These are phyloP conservation scores for Mustela nigripes DNA, from an alignment of 2,113 vertebrate species.

Conservation along the genomic window DNA sequence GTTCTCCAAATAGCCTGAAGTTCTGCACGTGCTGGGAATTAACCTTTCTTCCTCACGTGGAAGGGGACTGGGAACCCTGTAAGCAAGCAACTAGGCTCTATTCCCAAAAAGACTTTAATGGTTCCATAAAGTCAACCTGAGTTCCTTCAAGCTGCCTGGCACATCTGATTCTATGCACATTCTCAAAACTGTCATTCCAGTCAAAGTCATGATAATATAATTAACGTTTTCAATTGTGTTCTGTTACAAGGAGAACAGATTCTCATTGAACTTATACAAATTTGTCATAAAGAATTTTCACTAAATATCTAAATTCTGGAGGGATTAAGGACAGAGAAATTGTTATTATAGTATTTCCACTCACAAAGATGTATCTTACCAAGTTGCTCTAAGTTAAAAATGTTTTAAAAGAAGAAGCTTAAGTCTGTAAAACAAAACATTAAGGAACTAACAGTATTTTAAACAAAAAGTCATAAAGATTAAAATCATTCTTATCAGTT, in stretches of 20 bases:
- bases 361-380: not conserved
- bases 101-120: not conserved
- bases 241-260: not conserved
- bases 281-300: not conserved
- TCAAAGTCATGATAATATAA: not conserved
- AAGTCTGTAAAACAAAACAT: not conserved
- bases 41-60: not conserved
- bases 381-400: not conserved
- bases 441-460: not conserved
- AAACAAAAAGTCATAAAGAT: not conserved
- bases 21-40: not conserved
- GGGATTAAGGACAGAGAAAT: not conserved
- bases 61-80: not conserved
- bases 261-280: not conserved
- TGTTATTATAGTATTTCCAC: not conserved
- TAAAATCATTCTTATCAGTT: not conserved
- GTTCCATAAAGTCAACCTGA: not conserved
- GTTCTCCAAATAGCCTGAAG: not conserved
- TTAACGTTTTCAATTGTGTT: not conserved
- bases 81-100: not conserved
- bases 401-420: not conserved
- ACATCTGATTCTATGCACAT: not conserved
- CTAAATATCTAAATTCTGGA: not conserved
- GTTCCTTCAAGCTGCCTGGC: not conserved
- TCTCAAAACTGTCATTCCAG: not conserved